Conservation (phyloP, 30 jellyfish, hydroid and myxozoan genomes). For the Turritopsis dohrnii region DNA sequence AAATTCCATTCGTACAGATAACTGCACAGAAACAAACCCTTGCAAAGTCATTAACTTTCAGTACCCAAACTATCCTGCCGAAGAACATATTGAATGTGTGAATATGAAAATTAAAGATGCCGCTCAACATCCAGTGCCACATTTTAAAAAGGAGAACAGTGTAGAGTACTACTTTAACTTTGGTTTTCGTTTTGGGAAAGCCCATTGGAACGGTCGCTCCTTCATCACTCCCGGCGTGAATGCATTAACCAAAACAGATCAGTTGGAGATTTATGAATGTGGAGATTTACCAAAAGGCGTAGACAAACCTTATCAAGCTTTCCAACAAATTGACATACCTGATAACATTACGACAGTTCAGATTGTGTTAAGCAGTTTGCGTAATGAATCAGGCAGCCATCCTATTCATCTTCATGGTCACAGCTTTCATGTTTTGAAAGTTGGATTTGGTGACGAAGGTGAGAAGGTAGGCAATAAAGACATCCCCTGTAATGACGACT, state of each 20-base stretch:
- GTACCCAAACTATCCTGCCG: conserved; percentile 55
- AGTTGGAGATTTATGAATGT: conserved; percentile 65
- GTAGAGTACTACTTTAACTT: conserved; percentile 60
- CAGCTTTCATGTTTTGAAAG: conserved; percentile 59
- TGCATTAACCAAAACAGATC: conserved; percentile 62
- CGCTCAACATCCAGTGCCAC: conserved; percentile 4
- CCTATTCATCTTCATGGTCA: conserved; percentile 37
- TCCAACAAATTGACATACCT: conserved; percentile 53
- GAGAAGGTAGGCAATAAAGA: conserved; percentile 36
- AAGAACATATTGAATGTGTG: conserved; percentile 39
- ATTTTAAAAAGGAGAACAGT: conserved; percentile 34
- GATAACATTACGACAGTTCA: conserved; percentile 53
- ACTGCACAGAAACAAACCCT: conserved; percentile 30
- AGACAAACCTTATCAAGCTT: conserved; percentile 61
- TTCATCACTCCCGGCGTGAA: conserved; percentile 72
- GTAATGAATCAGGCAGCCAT: conserved; percentile 81
- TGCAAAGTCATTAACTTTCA: conserved; percentile 80
- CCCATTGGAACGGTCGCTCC: conserved; percentile 75
- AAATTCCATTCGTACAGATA: not conserved
- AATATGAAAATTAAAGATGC: conserved; percentile 9
- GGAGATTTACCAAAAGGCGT: conserved; percentile 49
- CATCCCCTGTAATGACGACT: conserved; percentile 63
- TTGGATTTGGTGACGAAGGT: conserved; percentile 73
- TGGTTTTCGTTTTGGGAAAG: conserved; percentile 63
- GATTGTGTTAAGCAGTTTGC: conserved; percentile 62